A percentile compares a stretch with the other conserved stretches of the same genome.
Evolutionary conservation across 2,113 vertebrate genomes (phyloP).

Genomic region (Gopherus flavomarginatus): DNA sequence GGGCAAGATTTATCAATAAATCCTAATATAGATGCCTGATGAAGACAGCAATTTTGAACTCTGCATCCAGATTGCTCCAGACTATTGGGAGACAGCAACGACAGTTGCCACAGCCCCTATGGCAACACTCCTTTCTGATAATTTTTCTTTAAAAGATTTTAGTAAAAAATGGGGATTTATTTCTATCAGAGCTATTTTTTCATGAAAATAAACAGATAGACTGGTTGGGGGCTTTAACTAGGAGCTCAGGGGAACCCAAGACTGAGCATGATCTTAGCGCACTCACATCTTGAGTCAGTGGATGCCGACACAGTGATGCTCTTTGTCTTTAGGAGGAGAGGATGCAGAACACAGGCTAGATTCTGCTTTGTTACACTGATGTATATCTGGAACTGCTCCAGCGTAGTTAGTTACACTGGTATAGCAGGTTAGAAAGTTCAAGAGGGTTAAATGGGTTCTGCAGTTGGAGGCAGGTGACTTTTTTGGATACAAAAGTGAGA

Average conservation of each 20-base stretch:
- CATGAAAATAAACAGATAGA: background rate
- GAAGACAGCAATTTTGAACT: background rate
- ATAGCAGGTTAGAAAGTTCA: background rate
- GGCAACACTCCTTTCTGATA: background rate
- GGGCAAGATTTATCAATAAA: background rate
- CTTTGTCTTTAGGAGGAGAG: background rate
- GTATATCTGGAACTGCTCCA: background rate
- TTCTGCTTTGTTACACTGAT: background rate
- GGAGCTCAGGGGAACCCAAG: background rate
- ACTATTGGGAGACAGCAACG: background rate
- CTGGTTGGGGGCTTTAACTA: background rate
- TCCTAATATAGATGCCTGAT: background rate
- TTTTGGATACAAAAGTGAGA: background rate
- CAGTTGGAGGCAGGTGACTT: background rate
- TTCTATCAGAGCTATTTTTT: background rate
- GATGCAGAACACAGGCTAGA: background rate
- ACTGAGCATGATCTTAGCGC: background rate
- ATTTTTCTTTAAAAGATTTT: background rate
- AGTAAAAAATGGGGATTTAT: background rate
- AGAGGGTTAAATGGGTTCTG: background rate
- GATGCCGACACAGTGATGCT: background rate
- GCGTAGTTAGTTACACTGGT: background rate
- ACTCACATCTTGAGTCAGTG: accelerated
- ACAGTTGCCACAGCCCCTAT: background rate
- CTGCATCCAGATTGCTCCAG: background rate